A percentile compares a stretch with the other conserved stretches of the same genome.
Evolutionary conservation across 2,888 invertebrate genomes (phyloP).

Genomic region (Altica lythri): DNA sequence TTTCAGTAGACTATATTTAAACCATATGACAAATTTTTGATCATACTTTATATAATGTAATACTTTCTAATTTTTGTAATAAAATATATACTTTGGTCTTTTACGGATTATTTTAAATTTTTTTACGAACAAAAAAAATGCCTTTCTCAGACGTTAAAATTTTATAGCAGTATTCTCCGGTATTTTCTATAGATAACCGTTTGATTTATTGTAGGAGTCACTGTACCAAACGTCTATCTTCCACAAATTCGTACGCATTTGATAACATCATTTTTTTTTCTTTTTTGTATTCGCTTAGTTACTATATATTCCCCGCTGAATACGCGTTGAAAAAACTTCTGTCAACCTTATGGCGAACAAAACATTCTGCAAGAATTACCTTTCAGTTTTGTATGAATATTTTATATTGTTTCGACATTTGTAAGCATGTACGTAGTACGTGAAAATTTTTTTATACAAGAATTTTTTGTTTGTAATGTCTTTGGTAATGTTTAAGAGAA

Average conservation of each 20-base stretch:
- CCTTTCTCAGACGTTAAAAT: conserved; percentile 6
- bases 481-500: too few relatives aligned
- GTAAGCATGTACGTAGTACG: conserved; percentile 3
- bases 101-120: too few relatives aligned
- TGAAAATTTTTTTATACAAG: conserved; percentile 11
- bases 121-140: too few relatives aligned
- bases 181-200: conserved; percentile 20
- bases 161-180: conserved; percentile 13
- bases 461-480: conserved; percentile 4
- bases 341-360: conserved; percentile 13
- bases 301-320: conserved; percentile 6
- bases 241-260: conserved; percentile 24
- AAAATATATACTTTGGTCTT: too few relatives aligned
- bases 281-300: conserved; percentile 2
- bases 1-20: too few relatives aligned
- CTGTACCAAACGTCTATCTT: conserved; percentile 24
- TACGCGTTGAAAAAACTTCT: conserved; percentile 9
- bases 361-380: conserved; percentile 18
- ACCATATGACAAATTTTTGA: too few relatives aligned
- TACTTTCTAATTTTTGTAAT: too few relatives aligned
- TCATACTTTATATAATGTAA: too few relatives aligned
- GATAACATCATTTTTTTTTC: conserved; percentile 24
- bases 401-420: conserved; percentile 12
- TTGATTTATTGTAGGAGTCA: conserved; percentile 24
- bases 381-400: conserved; percentile 10